Conservation (phyloP, 2,113 vertebrate genomes). For the Ictidomys tridecemlineatus region DNA sequence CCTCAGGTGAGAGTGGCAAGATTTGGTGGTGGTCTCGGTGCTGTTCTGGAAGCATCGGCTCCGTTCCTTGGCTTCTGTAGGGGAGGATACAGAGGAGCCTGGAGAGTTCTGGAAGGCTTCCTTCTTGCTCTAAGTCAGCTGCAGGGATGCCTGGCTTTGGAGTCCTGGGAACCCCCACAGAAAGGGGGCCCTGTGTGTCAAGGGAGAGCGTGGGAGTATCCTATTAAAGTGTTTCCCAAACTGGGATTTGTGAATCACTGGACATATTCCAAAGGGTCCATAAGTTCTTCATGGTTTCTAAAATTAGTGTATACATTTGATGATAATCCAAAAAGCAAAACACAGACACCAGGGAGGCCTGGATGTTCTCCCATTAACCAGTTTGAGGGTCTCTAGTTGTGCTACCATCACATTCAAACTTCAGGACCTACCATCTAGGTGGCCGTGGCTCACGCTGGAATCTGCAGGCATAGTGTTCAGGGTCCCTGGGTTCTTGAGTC, state of each 20-base stretch:
- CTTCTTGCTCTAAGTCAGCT: not conserved
- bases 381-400: not conserved
- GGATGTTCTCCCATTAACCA: not conserved
- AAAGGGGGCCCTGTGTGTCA: not conserved
- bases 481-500: not conserved
- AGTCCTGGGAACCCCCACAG: not conserved
- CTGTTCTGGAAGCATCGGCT: not conserved
- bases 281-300: constrained; percentile 44
- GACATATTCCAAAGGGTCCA: not conserved
- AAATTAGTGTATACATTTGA: not conserved
- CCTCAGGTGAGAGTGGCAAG: not conserved
- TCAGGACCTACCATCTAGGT: accelerated
- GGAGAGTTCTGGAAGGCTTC: constrained; percentile 1
- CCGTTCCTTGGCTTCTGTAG: not conserved
- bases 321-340: constrained; percentile 28
- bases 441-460: not conserved
- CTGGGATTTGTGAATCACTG: constrained; percentile 11
- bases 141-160: not conserved
- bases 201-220: constrained; percentile 32
- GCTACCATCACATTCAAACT: not conserved
- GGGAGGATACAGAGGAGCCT: not conserved
- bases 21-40: not conserved
- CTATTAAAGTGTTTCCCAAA: constrained; percentile 46
- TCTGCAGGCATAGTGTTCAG: not conserved
- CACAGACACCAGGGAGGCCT: not conserved